Base-by-base conservation (phyloP, 1,140 invertebrate genomes). In the Lamellibrachia luymesi region DNA sequence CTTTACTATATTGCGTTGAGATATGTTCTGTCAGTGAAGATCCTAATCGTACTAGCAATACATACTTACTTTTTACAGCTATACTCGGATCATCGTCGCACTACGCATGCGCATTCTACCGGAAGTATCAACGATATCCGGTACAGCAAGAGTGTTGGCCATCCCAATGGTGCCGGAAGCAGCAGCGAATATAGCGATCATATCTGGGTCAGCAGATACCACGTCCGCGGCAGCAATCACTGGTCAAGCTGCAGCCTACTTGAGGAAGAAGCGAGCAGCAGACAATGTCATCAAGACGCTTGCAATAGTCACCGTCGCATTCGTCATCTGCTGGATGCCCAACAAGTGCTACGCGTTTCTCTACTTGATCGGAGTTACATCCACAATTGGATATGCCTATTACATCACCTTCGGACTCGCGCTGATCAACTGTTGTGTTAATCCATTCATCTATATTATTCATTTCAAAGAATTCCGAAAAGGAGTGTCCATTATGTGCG, bases 281-380 rank as follows among this genome's bases (percentile, higher is more conserved):
- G 17, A 13, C 17, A 91, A 91, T 51, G 22, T 91, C 91, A 10
- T 51, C 8, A 91, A 91, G 91, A 91, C 91, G 0, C 91, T 91
- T 2, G 2, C 51, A 49, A 91, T 91, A 13, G 6, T 91, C 91
- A 50, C 91, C 49, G 91, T 91, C 10, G 91, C 27, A 13, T 91
- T 91, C 91, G 2, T 91, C 6, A 22, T 91, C 91, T 91, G 91
- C n/a, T 91, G 91, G 91, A 27, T 91, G 25, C 91, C 91, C 6
- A 91, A 91, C 51, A 49, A 91, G 51, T 50, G 49, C 91, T 91
- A 91, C 51, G 49, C 38, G 13, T 91, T 91, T 25, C 22, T 91
- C 7, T 91, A 91, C 27, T 50, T 50, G 49, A 6, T 91, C 25
- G 91, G 91, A 13, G 10, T 91, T n/a, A 91, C 64, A 1, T 80